These are phyloP conservation scores for Colius striatus DNA, from an alignment of 2,113 vertebrate genomes.

Conservation along the genomic window DNA sequence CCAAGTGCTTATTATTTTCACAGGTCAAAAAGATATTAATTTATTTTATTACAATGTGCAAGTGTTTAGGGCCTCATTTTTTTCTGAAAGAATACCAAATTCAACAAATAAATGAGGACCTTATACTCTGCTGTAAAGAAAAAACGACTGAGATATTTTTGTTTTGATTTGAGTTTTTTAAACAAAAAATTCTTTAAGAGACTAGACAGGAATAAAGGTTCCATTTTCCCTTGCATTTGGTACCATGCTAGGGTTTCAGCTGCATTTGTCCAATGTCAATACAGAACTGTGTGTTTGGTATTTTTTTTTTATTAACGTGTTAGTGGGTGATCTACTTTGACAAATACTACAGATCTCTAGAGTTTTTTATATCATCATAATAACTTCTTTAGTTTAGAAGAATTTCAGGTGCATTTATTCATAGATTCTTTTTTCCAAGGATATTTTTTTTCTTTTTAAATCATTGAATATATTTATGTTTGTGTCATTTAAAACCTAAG, in stretches of 20 bases:
- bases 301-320: slow-evolving; percentile 6
- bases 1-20: background rate
- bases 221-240: slow-evolving; percentile 28
- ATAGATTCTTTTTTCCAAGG: background rate
- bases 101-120: background rate
- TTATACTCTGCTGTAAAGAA: background rate
- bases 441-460: background rate
- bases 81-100: background rate
- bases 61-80: background rate
- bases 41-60: background rate
- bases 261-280: slow-evolving; percentile 44
- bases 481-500: background rate
- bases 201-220: slow-evolving; percentile 12
- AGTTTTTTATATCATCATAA: slow-evolving; percentile 21
- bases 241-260: background rate
- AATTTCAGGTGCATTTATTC: background rate
- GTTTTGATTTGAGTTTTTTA: background rate
- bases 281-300: background rate
- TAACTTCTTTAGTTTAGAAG: slow-evolving; percentile 9
- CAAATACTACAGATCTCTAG: background rate
- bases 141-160: background rate
- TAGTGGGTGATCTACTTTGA: slow-evolving; percentile 40
- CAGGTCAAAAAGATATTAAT: background rate
- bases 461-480: background rate
- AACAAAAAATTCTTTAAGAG: background rate